A percentile compares a stretch with the other conserved stretches of the same genome.
phyloP scores from a whole-genome alignment of 2,113 vertebrate species.

The Columbina picui region DNA sequence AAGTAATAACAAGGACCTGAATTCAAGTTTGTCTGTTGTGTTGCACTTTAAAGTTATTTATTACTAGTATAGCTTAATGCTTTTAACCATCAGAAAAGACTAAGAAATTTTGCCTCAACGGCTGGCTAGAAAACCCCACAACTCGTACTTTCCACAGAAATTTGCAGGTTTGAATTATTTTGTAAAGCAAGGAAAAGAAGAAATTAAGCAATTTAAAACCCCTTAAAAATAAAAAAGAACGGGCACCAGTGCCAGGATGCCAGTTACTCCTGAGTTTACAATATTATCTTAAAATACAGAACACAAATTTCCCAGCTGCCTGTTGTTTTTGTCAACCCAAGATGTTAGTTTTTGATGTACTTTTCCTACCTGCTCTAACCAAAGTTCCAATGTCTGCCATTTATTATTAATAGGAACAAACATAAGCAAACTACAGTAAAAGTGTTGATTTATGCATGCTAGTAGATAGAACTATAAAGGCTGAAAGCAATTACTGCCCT shows the following conservation, averaged over 20 bases:
- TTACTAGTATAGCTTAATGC: not conserved
- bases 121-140: not conserved
- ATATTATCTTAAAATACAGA: not conserved
- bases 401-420: not conserved
- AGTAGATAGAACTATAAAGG: not conserved
- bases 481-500: not conserved
- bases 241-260: not conserved
- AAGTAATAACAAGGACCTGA: not conserved
- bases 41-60: not conserved
- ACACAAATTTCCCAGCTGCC: not conserved
- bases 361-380: not conserved
- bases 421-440: not conserved
- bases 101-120: not conserved
- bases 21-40: not conserved
- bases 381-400: not conserved
- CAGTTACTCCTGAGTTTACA: not conserved
- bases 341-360: not conserved
- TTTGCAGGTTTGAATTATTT: not conserved
- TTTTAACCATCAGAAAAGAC: not conserved
- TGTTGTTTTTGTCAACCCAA: not conserved
- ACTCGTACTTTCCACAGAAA: not conserved
- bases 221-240: not conserved
- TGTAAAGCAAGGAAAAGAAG: not conserved
- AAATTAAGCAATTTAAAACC: not conserved
- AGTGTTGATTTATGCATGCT: not conserved